Evolutionary conservation across 2,888 invertebrate species (phyloP), one percentile per base, ranked within the genome.

Genomic region (Synergus laeviventris): DNA sequence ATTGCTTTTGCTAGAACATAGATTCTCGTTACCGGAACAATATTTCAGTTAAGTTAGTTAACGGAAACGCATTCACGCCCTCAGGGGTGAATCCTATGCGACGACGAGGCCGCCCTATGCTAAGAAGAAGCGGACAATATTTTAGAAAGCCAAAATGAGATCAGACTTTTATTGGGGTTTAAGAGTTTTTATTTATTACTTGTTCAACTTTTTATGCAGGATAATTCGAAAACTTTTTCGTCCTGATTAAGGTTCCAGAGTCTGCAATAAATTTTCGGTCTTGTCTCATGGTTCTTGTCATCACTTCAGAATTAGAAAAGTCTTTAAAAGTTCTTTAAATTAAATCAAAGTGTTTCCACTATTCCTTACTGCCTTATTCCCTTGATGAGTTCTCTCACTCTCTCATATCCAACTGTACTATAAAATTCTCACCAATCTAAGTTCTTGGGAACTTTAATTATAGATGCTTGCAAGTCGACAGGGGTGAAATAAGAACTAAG

Each of bases 31-130:
- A 87, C 84, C 82, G 83, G 49, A 73, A 81, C 82, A 84, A 87
- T 88, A 88, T 88, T 87, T 88, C 88, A 87, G 87, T 88, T 88
- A 88, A 81, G 80, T 77, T 81, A 80, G 82, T 83, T 86, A 87
- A 84, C 83, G 81, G 81, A 83, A 82, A 79, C 76, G 79, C 78
- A 80, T 79, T 81, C 45, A 49, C 31, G 42, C 18, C 64, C 64
- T 18, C 18, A 18, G 42, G n/a, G 64, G 42, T 21, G 64, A 64
- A 36, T 14, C 31, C n/a, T 36, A 36, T 61, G 36, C 36, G 61
- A 61, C 36, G 61, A 38, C n/a, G 36, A 64, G 18, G 31, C 49
- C 70, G 11, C 66, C 66, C 24, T 16, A 54, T 36, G n/a, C 70
- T 49, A 70, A 70, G 31, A 45, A 70, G 31, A 70, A 49, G 7